Base-by-base conservation (phyloP, 1,140 invertebrate species). In the Lysiphlebus fabarum region DNA sequence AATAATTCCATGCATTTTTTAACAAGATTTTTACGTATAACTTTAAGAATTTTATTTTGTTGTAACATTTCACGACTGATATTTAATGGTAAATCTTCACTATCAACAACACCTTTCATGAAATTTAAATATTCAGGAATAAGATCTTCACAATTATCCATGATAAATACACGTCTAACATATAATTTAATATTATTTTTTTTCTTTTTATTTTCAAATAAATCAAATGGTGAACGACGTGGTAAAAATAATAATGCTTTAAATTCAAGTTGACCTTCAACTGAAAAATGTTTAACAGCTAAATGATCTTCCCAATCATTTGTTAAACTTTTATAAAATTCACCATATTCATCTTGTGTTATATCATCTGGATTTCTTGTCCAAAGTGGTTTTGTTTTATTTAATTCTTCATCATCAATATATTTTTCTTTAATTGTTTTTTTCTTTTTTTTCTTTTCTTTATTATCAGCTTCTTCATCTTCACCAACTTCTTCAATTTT, bases 11-110 rank as follows among this genome's bases (percentile, higher is more conserved):
- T 73, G 70, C 93, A 96, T 82, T 99, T 99, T 86, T 99, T 99
- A n/a, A 99, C 95, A 51, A 99, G 84, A 72, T 99, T 98, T 82
- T 99, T 99, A 41, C 96, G 87, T 70, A 99, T 99, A 1, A 91
- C 96, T 80, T 99, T 99, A 2, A 99, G 81, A 67, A 99, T 97
- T 77, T 98, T 99, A 78, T 97, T 98, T 70, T 99, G 96, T 78
- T 99, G 97, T 7, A 99, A 82, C 92, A 95, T 99, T 81, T 99
- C 97, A 85, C 97, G 88, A 51, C 95, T 98, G 71, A 99, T 98
- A 82, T 99, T 99, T 1, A 99, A 80, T 1, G 97, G 96, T 53
- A 99, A 80, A 85, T 99, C 96, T 79, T 99, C 96, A 58, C 91
- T 95, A 79, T 99, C 97, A 11, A 99, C 96, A n/a, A 99, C 94